Conservation (phyloP, 2,888 invertebrate genomes). For the Galerucella calmariensis region DNA sequence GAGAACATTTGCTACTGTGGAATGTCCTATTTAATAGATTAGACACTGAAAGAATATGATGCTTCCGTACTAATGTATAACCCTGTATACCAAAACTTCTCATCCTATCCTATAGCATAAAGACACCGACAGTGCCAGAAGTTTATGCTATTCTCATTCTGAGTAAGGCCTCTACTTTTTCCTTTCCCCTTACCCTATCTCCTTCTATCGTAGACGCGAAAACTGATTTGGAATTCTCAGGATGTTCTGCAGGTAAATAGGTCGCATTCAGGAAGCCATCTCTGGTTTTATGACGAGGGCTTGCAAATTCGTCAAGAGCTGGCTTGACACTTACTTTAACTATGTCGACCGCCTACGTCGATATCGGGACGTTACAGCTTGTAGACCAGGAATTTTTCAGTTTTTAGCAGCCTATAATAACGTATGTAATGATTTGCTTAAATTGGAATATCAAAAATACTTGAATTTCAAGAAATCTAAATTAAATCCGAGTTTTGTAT, state of each 20-base stretch:
- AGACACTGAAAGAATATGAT: too few relatives aligned
- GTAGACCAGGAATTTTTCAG: constrained; percentile 16
- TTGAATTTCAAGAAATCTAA: too few relatives aligned
- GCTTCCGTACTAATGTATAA: neutral
- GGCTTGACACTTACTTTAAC: constrained; percentile 47
- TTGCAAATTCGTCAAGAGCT: constrained; percentile 55
- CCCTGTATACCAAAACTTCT: neutral
- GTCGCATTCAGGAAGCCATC: constrained; percentile 52
- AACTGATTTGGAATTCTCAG: constrained; percentile 52
- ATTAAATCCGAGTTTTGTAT: too few relatives aligned
- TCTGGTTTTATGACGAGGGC: constrained; percentile 54
- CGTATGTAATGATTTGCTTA: neutral
- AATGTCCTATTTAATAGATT: too few relatives aligned
- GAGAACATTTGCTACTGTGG: too few relatives aligned
- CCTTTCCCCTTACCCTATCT: constrained; percentile 29
- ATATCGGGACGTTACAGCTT: neutral
- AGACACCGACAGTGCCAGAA: constrained; percentile 1
- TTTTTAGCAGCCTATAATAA: neutral
- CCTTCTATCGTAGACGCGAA: constrained; percentile 35
- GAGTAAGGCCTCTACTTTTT: constrained; percentile 14
- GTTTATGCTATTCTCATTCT: constrained; percentile 26
- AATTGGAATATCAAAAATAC: too few relatives aligned
- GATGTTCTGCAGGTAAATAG: constrained; percentile 56
- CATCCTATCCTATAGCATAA: constrained; percentile 11
- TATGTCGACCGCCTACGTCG: constrained; percentile 47